These are phyloP conservation scores for Enteromius viviparus DNA, from an alignment of 2,797 vertebrate genomes.

Conservation along the genomic window DNA sequence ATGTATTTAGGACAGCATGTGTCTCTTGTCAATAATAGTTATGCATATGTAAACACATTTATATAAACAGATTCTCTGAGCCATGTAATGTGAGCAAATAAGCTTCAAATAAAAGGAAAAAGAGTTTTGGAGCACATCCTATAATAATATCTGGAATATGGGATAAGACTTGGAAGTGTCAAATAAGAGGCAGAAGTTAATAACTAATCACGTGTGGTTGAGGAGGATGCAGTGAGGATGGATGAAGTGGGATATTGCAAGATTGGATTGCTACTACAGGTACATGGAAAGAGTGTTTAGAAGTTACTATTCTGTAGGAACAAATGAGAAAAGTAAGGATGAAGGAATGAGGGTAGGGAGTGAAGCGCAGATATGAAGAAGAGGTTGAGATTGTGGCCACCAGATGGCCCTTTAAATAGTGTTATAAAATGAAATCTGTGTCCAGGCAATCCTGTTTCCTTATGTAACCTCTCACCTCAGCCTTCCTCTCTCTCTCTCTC, in stretches of 20 bases:
- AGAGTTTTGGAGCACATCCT: slow-evolving; percentile 13
- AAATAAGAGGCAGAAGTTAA: slow-evolving; percentile 11
- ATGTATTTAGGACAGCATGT: neutral
- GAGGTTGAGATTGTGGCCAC: slow-evolving; percentile 51
- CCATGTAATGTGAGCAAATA: slow-evolving; percentile 24
- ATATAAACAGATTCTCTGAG: slow-evolving; percentile 13
- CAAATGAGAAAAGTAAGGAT: neutral
- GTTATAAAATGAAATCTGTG: slow-evolving; percentile 61
- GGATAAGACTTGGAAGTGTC: slow-evolving; percentile 5
- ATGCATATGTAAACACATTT: slow-evolving; percentile 13
- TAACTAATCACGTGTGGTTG: neutral
- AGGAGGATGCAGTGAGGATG: neutral
- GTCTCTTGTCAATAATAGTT: slow-evolving; percentile 16
- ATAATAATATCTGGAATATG: slow-evolving; percentile 1
- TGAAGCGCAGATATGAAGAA: slow-evolving; percentile 56
- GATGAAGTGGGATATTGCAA: neutral
- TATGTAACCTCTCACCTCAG: slow-evolving; percentile 37
- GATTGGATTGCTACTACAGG: slow-evolving; percentile 1
- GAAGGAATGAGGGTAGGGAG: slow-evolving; percentile 19
- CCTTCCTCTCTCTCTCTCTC: neutral
- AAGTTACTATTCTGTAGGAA: neutral
- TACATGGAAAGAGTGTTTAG: neutral
- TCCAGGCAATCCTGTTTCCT: slow-evolving; percentile 55
- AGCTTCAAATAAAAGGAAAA: neutral
- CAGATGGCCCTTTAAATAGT: slow-evolving; percentile 53